Percentiles rank a stretch among this genome's conserved stretches.
These are phyloP conservation scores for Tetramorium simillimum DNA, from an alignment of 1,140 invertebrate genomes.

Conservation along the genomic window DNA sequence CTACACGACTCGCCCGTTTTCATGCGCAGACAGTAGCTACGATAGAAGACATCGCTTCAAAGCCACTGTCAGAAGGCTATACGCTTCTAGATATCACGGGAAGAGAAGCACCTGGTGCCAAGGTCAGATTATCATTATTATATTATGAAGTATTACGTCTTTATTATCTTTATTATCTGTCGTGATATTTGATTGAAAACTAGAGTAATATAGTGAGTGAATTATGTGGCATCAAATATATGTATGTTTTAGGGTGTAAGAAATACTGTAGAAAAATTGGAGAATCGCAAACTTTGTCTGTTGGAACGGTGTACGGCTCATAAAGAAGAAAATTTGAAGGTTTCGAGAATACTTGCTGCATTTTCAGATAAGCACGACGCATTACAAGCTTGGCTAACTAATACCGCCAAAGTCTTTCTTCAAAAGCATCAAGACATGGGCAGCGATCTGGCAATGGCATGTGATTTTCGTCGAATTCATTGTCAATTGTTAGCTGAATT, in stretches of 20 bases:
- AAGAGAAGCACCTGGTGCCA: slow-evolving; percentile 88
- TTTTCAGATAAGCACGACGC: slow-evolving; percentile 91
- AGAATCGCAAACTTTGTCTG: slow-evolving; percentile 90
- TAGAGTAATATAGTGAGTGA: background rate
- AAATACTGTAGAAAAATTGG: slow-evolving; percentile 90
- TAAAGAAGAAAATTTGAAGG: slow-evolving; percentile 90
- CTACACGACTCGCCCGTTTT: slow-evolving; percentile 88
- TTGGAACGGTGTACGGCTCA: slow-evolving; percentile 89
- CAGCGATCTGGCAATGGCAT: slow-evolving; percentile 88
- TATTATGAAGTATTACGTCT: too few species aligned
- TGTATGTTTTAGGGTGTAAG: slow-evolving; percentile 86
- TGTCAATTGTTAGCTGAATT: slow-evolving; percentile 91
- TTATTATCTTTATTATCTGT: background rate
- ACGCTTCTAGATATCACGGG: slow-evolving; percentile 90
- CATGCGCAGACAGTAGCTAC: slow-evolving; percentile 88
- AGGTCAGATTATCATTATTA: too few species aligned
- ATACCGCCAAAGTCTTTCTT: slow-evolving; percentile 90
- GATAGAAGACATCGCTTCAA: slow-evolving; percentile 88
- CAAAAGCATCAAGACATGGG: slow-evolving; percentile 92
- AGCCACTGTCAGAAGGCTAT: slow-evolving; percentile 90
- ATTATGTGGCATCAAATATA: background rate
- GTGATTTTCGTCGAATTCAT: slow-evolving; percentile 92
- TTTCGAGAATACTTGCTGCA: slow-evolving; percentile 88
- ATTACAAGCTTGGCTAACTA: slow-evolving; percentile 90
- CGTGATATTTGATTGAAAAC: background rate